These are phyloP conservation scores for Melipona quadrifasciata DNA, from an alignment of 1,140 invertebrate species.

Conservation along the genomic window DNA sequence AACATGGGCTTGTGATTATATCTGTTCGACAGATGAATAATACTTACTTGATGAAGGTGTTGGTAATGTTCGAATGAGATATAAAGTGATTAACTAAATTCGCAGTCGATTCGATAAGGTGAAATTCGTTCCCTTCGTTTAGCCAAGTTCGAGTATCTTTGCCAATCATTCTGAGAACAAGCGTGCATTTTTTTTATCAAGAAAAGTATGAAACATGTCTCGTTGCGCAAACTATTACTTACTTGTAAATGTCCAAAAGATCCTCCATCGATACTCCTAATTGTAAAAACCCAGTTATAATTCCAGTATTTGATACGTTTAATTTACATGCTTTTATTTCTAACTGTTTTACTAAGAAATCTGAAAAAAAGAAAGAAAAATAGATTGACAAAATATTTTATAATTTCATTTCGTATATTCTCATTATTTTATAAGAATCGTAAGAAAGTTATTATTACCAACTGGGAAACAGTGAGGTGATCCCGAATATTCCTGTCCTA, in stretches of 20 bases:
- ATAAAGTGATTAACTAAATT: slow-evolving; percentile 85
- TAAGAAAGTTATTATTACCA: slow-evolving; percentile 78
- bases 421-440: neutral
- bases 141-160: slow-evolving; percentile 90
- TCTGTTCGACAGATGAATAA: slow-evolving; percentile 15
- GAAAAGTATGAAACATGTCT: neutral
- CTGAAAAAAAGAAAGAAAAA: slow-evolving; percentile 70
- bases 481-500: slow-evolving; percentile 88
- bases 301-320: slow-evolving; percentile 85
- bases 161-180: slow-evolving; percentile 84
- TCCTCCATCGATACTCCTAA: slow-evolving; percentile 88
- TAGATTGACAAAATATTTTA: neutral
- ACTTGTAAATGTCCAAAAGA: slow-evolving; percentile 89
- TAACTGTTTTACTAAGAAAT: slow-evolving; percentile 88
- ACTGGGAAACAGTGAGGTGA: slow-evolving; percentile 90
- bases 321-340: slow-evolving; percentile 89
- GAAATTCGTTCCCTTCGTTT: slow-evolving; percentile 89
- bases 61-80: slow-evolving; percentile 81
- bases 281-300: slow-evolving; percentile 86
- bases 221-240: slow-evolving; percentile 71
- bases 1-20: too few species aligned
- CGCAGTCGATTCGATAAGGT: slow-evolving; percentile 87
- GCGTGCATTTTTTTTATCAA: neutral
- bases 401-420: neutral
- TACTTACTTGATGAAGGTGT: slow-evolving; percentile 82